Conservation (phyloP, 2,797 vertebrate species). For the Eupleurogrammus muticus region DNA sequence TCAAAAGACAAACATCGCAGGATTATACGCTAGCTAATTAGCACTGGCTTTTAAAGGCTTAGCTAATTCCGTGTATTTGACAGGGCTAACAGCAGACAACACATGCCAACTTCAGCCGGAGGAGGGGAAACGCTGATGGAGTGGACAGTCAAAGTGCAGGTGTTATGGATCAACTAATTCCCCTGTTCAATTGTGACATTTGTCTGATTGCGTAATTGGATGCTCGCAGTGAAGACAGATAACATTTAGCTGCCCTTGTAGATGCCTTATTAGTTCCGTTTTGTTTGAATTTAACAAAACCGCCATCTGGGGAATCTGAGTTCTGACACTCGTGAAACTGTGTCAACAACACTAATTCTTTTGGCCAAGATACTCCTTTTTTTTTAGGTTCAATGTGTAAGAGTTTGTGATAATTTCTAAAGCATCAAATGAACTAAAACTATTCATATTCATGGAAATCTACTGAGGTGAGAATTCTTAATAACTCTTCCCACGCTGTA, state of each 20-base stretch:
- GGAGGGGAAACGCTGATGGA: conserved; percentile 2
- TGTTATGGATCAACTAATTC: conserved; percentile 28
- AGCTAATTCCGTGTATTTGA: conserved; percentile 28
- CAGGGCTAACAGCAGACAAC: conserved; percentile 2
- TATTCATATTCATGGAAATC: too few species aligned
- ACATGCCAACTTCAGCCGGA: conserved; percentile 20
- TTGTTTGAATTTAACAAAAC: conserved; percentile 7
- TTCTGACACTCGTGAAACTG: neutral
- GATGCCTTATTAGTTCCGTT: neutral
- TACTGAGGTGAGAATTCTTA: too few species aligned
- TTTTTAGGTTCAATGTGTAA: too few species aligned
- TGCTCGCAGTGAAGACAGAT: conserved; percentile 18
- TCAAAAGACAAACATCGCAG: conserved; percentile 38
- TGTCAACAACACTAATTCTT: neutral
- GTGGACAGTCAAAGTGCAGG: conserved; percentile 3
- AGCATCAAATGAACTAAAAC: too few species aligned
- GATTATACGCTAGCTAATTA: conserved; percentile 34
- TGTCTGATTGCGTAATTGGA: conserved; percentile 7
- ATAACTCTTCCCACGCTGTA: too few species aligned
- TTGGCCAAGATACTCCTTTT: too few species aligned
- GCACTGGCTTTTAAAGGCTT: conserved; percentile 24
- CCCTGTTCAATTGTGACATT: conserved; percentile 25
- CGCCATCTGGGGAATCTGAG: neutral
- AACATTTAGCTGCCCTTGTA: conserved; percentile 24
- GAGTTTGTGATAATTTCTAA: too few species aligned